phyloP scores from a whole-genome alignment of 2,797 vertebrate species.

The Cossypha heuglini region DNA sequence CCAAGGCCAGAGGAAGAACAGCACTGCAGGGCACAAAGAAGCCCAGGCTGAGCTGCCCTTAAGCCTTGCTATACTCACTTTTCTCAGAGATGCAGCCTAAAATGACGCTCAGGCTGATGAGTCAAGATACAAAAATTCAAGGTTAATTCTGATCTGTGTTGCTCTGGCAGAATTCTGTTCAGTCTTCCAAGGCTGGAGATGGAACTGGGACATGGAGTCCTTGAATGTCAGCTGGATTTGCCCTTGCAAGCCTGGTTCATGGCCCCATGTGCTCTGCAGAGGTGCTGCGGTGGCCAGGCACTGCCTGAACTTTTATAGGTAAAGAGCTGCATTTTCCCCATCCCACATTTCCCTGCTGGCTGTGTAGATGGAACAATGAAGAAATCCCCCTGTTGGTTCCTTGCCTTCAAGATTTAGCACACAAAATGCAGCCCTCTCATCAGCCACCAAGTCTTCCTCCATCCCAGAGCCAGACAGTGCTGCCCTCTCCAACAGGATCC shows the following conservation, averaged over 20 bases:
- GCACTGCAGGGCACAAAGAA: not conserved
- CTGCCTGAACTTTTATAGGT: not conserved
- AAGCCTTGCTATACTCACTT: not conserved
- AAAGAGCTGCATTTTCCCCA: not conserved
- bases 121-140: not conserved
- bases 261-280: not conserved
- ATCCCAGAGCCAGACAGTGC: not conserved
- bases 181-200: not conserved
- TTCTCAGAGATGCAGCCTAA: not conserved
- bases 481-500: not conserved
- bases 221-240: not conserved
- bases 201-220: not conserved
- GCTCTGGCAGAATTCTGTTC: not conserved
- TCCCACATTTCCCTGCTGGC: not conserved
- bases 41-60: not conserved
- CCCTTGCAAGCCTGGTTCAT: not conserved
- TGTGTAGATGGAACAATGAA: not conserved
- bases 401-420: not conserved
- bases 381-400: not conserved
- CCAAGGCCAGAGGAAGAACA: not conserved
- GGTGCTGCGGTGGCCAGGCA: accelerated
- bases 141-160: not conserved
- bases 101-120: not conserved
- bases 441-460: not conserved
- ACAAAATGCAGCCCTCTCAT: not conserved